A percentile compares a stretch with the other conserved stretches of the same genome.
Evolutionary conservation across 1,140 invertebrate species (phyloP).

Genomic region (Tyrophagus putrescentiae): DNA sequence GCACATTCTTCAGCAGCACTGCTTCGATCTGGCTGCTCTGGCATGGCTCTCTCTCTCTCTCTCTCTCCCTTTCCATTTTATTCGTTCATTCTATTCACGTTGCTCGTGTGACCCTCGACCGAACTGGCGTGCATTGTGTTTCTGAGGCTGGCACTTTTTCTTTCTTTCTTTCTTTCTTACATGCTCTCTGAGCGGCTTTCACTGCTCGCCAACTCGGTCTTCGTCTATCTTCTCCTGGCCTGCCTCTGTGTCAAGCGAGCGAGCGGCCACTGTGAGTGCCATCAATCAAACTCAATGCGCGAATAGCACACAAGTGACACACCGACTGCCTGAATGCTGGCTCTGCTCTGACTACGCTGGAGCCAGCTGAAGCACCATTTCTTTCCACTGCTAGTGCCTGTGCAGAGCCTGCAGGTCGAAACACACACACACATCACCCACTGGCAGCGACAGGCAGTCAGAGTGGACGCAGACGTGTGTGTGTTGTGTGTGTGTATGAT

Average conservation of each 20-base stretch:
- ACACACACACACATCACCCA: slow-evolving; percentile 6
- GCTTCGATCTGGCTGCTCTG: too few species aligned
- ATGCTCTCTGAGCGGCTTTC: background rate
- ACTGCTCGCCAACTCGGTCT: background rate
- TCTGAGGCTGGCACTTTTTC: background rate
- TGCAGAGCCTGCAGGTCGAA: background rate
- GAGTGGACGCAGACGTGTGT: too few species aligned
- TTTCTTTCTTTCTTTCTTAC: background rate
- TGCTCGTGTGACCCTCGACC: slow-evolving; percentile 13
- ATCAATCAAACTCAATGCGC: slow-evolving; percentile 7
- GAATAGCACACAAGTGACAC: slow-evolving; percentile 5
- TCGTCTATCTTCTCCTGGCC: background rate
- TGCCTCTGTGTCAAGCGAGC: background rate
- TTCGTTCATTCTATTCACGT: slow-evolving; percentile 5
- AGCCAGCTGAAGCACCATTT: slow-evolving; percentile 11
- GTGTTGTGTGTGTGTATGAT: too few species aligned
- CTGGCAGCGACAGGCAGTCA: too few species aligned
- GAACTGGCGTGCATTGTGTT: background rate
- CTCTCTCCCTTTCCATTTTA: background rate
- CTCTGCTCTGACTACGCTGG: too few species aligned
- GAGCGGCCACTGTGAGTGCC: background rate
- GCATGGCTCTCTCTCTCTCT: too few species aligned
- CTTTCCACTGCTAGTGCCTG: too few species aligned
- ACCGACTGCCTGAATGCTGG: background rate
- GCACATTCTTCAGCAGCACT: too few species aligned